Evolutionary conservation across 2,797 vertebrate species (phyloP), one percentile per base, ranked within the genome.

Genomic region (Aphelocoma californica): DNA sequence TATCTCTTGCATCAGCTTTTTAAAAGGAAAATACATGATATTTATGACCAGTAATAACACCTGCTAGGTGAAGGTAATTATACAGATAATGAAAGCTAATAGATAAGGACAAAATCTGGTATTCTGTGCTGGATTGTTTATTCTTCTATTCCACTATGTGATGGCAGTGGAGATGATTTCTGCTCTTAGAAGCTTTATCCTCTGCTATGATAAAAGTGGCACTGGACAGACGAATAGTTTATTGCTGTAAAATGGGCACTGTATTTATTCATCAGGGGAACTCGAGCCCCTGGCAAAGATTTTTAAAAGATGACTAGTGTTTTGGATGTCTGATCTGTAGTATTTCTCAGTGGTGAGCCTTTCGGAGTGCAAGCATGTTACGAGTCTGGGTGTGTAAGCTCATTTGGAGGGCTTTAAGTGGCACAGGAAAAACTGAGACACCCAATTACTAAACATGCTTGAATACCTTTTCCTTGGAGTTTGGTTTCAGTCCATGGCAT

Each of bases 401-500:
- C n/a, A n/a, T 88, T 75, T 91, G 74, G 47, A 91, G 56, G 20
- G 44, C 60, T 81, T 79, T 61, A 42, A 80, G 32, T 42, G 50
- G 64, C 50, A 21, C n/a, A 14, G 69, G 31, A 74, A 47, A 61
- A 65, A 60, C 31, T 28, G 81, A 87, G 79, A 32, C 57, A 42
- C 28, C 38, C 72, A 90, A 86, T 92, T 95, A 90, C 53, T 58
- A 78, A 92, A 71, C 85, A 81, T 78, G 87, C 91, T 91, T 90
- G 75, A 92, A 51, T 88, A 91, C 61, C 44, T 88, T 85, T 83
- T 87, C 72, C 69, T 73, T 83, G 65, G 81, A 85, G 60, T 94
- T 95, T 89, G 40, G 75, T 93, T 95, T 93, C 82, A 92, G 87
- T 92, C 79, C 61, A 50, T 54, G 79, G 80, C 57, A 45, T 88